Base-by-base conservation (phyloP, 2,113 vertebrate species). In the Cyprinus carpio region DNA sequence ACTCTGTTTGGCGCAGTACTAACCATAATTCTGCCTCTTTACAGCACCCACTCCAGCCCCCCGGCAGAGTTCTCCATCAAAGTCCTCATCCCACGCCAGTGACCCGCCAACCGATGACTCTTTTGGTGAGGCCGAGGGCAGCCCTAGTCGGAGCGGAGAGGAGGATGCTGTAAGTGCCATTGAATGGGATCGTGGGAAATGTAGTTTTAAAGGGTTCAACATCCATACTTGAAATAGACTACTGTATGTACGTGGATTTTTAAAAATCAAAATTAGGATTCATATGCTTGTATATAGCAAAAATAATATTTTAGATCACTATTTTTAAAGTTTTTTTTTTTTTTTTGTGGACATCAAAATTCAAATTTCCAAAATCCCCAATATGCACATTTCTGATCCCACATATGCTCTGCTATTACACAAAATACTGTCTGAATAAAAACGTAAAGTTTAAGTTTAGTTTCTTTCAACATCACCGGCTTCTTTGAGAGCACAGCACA, bases 11-110 rank as follows among this genome's bases (percentile, higher is more conserved):
- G 7, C 25, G 16, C 60, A 43, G 81, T 56, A 67, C 54, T 40
- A 81, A 58, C 20, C 20, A 10, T 25, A 54, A 27, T 23, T 64
- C 13, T 77, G 20, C 67, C 65, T 74, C 85, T 87, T 23, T 89
- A 82, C 93, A 98, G 97, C 98, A 82, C 97, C 98, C 86, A 99
- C 97, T 76, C 97, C 98, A 56, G 97, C 97, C 82, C 97, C 97
- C 79, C 94, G 96, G 92, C 96, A 98, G 95, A 96, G 97, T 90
- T 97, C 97, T 87, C 97, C 98, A 67, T 98, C 97, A 34, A 99
- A 98, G 93, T 99, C 98, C 85, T 98, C 97, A 27, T 99, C 97
- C 75, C 97, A 98, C 2, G 95, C 96, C 90, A 99, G 97, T 69
- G 98, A 98, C 91, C 96, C 94, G 46, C 93, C 93, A 27, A 95